These are phyloP conservation scores for Bufo gargarizans DNA, from an alignment of 2,113 vertebrate species.

Conservation along the genomic window DNA sequence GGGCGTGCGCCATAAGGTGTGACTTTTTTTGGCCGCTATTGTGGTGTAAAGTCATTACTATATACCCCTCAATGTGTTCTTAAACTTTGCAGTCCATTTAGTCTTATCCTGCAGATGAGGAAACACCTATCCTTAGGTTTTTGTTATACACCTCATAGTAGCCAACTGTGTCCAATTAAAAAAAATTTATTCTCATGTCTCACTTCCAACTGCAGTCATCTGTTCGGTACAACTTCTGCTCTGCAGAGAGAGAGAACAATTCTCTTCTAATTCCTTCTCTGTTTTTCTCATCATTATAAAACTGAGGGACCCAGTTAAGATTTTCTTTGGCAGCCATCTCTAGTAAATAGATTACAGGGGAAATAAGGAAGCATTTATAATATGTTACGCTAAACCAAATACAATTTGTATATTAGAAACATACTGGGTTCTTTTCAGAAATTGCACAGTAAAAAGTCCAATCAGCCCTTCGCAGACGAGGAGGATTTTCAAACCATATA, in stretches of 20 bases:
- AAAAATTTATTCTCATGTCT: background rate
- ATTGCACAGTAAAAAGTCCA: conserved; percentile 6
- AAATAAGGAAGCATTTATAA: conserved; percentile 2
- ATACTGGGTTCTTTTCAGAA: background rate
- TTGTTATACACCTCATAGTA: background rate
- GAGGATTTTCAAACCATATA: background rate
- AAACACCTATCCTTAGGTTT: background rate
- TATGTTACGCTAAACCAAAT: background rate
- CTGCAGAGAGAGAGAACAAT: background rate
- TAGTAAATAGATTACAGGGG: background rate
- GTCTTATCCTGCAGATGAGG: background rate
- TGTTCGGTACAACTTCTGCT: background rate
- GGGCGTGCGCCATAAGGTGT: no score
- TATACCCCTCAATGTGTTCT: no score
- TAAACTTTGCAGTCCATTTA: no score
- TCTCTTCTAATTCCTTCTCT: background rate
- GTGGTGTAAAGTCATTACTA: no score
- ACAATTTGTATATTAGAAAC: conserved; percentile 8
- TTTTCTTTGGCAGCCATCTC: conserved; percentile 8
- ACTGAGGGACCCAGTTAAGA: background rate
- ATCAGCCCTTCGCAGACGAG: background rate
- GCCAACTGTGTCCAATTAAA: background rate
- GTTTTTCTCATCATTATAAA: background rate
- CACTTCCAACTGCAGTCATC: background rate
- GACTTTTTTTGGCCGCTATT: no score